Base-by-base conservation (phyloP, 2,113 vertebrate genomes). In the Pelecanus crispus region DNA sequence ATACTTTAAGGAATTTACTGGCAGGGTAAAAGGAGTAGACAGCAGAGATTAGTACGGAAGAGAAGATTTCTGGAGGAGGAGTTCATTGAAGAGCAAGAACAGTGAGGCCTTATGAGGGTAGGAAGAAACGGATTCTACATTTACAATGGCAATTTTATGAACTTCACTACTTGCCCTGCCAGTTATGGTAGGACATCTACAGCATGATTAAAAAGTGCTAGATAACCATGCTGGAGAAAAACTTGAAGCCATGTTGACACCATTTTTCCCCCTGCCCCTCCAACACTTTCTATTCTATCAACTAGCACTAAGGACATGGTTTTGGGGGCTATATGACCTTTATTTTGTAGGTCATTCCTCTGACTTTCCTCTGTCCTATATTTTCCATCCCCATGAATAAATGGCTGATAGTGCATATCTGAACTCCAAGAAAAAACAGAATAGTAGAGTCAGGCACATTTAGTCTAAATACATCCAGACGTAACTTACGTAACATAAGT, bases 111-210 rank as follows among this genome's bases (percentile, higher is more conserved):
- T 77, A 36, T 14, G 31, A 42, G 36, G 38, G n/a, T 7, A 67
- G 15, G 7, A 53, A 72, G 26, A 67, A 86, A 3, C 9, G 59
- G 44, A 34, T 55, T 59, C 26, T 58, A 34, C 1, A 8, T 83
- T 83, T 62, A 62, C 42, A 49, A 17, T 77, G 22, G 2, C 3
- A 61, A 61, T 87, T 87, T 53, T 66, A 11, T 47, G 55, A 78
- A 22, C 20, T 65, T 52, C 24, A 22, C 7, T 56, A 5, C 5
- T 70, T 78, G 16, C 14, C 34, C 40, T 78, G 44, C 1, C 45
- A 68, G 28, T 67, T 74, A 29, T 36, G 9, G n/a, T 29, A 52
- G 12, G 25, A 58, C 0, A 0, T 25, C 45, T 49, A 20, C 4
- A 63, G 11, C 7, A 55, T 8, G 11, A 36, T 38, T 77, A 61